Base-by-base conservation (phyloP, 2,888 invertebrate species). In the Pardosa pseudoannulata region DNA sequence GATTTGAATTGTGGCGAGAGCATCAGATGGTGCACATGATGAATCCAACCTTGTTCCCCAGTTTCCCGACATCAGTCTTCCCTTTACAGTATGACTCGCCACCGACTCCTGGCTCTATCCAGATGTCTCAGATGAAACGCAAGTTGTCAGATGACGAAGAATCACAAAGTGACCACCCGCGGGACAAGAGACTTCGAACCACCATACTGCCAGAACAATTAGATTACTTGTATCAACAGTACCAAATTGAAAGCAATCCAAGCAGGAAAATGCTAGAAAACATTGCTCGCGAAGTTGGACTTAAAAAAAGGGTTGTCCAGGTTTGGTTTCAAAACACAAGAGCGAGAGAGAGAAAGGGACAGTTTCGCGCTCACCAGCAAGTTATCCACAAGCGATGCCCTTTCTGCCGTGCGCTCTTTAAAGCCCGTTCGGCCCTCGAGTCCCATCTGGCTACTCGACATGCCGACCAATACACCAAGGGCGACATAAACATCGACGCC, bases 241-340 rank as follows among this genome's bases (percentile, higher is more conserved):
- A 99, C 92, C 98, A 98, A 92, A 94, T 97, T 79, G 98, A 99
- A 92, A 97, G 97, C 86, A 99, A 98, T 92, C 99, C 99, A 74
- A 98, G 97, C 90, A 94, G 98, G 70, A 98, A 98, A 93, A 98
- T 98, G 97, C 93, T 98, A 89, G 98, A 98, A 92, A 97, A 96
- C 90, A 98, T 99, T 90, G 97, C 98, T 7, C 94, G 96, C 90
- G 98, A 98, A 92, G 98, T 98, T 46, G 97, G 98, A 79, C 93
- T 98, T 89, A 98, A 98, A 92, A 98, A 98, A 92, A 94, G 98
- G 89, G 98, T 98, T 73, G 98, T 98, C 80, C 98, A 98, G 93
- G 98, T 98, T 88, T 98, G 98, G 98, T 98, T 98, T 92, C 98
- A 98, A 93, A 98, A 98, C 91, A 97, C 98, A 36, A 93, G 98